Percentiles rank a stretch among this genome's conserved stretches.
These are phyloP conservation scores for Maccullochella peelii DNA, from an alignment of 2,113 vertebrate genomes.

Conservation along the genomic window DNA sequence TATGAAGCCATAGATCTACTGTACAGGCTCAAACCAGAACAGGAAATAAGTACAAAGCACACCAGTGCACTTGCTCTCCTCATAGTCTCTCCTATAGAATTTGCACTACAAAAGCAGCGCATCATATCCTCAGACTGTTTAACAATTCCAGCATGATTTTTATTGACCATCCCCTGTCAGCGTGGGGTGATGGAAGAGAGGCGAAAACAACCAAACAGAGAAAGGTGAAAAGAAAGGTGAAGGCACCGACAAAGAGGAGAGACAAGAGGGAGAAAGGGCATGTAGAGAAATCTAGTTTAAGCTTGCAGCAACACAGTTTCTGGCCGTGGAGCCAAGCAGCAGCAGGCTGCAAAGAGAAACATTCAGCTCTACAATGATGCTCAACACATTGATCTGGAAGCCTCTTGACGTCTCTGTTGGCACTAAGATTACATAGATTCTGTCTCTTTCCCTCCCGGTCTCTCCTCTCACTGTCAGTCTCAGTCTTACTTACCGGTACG, in stretches of 20 bases:
- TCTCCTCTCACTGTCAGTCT: background rate
- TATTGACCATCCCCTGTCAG: slow-evolving; percentile 29
- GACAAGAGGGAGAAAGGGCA: background rate
- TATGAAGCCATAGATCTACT: background rate
- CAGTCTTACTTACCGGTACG: too few relatives aligned
- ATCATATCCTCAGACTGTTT: slow-evolving; percentile 20
- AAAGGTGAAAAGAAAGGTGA: slow-evolving; percentile 10
- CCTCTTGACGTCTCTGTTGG: slow-evolving; percentile 21
- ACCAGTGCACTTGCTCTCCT: slow-evolving; percentile 1
- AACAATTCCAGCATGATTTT: slow-evolving; percentile 36
- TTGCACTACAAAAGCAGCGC: slow-evolving; percentile 8
- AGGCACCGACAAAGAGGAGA: background rate
- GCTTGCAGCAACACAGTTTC: slow-evolving; percentile 38
- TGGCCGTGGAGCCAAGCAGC: slow-evolving; percentile 33
- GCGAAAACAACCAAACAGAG: slow-evolving; percentile 6
- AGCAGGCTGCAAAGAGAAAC: slow-evolving; percentile 29
- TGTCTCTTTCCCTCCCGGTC: background rate
- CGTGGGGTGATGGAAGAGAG: slow-evolving; percentile 21
- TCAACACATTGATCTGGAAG: slow-evolving; percentile 39
- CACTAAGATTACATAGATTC: slow-evolving; percentile 15
- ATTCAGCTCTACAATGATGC: slow-evolving; percentile 1
- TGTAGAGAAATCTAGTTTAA: slow-evolving; percentile 30
- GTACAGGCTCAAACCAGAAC: background rate
- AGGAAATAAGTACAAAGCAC: slow-evolving; percentile 25
- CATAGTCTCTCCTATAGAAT: background rate